Evolutionary conservation across 2,113 vertebrate genomes (phyloP).

Genomic region (Otocyon megalotis): DNA sequence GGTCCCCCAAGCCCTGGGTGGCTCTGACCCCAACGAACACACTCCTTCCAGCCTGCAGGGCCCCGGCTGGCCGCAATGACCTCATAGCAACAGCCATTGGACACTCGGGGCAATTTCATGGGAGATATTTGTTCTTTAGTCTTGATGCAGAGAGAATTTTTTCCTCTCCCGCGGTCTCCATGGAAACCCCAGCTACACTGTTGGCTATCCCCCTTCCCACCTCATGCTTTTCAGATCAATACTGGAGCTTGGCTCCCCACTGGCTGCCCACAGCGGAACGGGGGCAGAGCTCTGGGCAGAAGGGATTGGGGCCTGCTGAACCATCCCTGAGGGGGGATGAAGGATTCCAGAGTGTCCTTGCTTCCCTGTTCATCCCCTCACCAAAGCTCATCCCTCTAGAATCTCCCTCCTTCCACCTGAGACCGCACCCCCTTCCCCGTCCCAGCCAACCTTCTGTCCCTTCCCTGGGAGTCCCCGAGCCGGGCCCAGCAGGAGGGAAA

Average conservation of each 20-base stretch:
- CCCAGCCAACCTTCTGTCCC: not conserved
- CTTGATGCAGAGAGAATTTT: slow-evolving; percentile 84
- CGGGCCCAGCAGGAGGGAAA: not conserved
- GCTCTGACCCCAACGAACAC: slow-evolving; percentile 73
- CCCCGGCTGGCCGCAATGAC: slow-evolving; percentile 74
- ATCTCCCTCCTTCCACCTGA: not conserved
- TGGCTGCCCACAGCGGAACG: slow-evolving; percentile 68
- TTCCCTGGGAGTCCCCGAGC: slow-evolving; percentile 10
- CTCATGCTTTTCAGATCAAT: slow-evolving; percentile 82
- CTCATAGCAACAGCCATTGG: slow-evolving; percentile 83
- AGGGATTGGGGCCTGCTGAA: slow-evolving; percentile 8
- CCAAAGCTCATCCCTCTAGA: not conserved
- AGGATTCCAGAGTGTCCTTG: not conserved
- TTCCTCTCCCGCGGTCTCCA: slow-evolving; percentile 81
- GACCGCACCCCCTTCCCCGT: not conserved
- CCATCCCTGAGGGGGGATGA: not conserved
- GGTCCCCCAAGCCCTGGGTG: slow-evolving; percentile 75
- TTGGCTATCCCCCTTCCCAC: slow-evolving; percentile 77
- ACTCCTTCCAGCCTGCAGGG: slow-evolving; percentile 72
- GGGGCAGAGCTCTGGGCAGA: slow-evolving; percentile 59
- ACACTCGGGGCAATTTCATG: slow-evolving; percentile 82
- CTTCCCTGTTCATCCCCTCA: not conserved
- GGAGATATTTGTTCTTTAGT: slow-evolving; percentile 84
- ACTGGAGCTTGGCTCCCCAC: slow-evolving; percentile 71
- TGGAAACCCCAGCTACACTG: slow-evolving; percentile 82